phyloP scores from a whole-genome alignment of 53 echinoderm and acorn worm species.

The Luidia sarsii region DNA sequence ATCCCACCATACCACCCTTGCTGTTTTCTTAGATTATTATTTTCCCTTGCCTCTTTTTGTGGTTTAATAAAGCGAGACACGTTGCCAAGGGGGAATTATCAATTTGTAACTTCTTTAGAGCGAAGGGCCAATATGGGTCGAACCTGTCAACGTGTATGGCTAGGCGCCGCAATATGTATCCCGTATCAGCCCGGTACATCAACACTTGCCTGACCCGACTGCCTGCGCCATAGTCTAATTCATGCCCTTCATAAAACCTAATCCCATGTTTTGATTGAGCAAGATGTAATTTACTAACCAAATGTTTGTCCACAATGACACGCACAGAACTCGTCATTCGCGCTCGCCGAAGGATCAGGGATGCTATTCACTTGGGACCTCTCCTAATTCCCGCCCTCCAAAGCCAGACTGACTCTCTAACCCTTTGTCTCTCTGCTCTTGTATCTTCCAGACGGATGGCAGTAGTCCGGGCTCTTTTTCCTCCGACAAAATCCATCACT shows the following conservation, averaged over 20 bases:
- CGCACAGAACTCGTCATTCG: conserved; percentile 10
- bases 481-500: conserved; percentile 93
- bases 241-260: conserved; percentile 46
- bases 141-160: conserved; percentile 42
- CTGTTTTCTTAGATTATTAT: conserved; percentile 25
- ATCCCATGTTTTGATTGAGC: conserved; percentile 53
- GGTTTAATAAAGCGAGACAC: neutral
- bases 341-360: neutral
- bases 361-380: no score
- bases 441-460: conserved; percentile 83
- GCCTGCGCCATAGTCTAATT: conserved; percentile 29
- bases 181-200: conserved; percentile 41
- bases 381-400: no score
- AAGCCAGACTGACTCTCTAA: neutral
- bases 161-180: conserved; percentile 50
- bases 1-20: conserved; percentile 12
- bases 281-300: conserved; percentile 41
- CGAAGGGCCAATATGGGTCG: neutral
- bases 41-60: neutral
- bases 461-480: conserved; percentile 96
- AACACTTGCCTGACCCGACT: conserved; percentile 12
- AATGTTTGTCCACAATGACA: conserved; percentile 31
- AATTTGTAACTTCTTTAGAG: neutral
- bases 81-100: conserved; percentile 19
- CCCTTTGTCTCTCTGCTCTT: neutral